Evolutionary conservation across 2,113 vertebrate species (phyloP), one percentile per base, ranked within the genome.

Genomic region (Semnornis frantzii): DNA sequence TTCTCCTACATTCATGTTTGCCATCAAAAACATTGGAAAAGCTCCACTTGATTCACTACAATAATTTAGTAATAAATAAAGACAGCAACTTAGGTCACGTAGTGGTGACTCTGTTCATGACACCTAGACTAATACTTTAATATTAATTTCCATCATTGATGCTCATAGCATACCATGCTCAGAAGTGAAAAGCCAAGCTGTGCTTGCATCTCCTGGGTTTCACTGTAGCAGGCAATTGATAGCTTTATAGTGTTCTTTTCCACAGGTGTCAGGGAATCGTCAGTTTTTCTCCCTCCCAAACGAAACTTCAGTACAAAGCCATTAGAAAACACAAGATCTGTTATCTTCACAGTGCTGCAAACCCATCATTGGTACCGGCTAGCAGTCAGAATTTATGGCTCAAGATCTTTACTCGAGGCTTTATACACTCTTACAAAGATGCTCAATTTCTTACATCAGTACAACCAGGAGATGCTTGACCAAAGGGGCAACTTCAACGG

Each of bases 41-140:
- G 27, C 13, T 76, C 37, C 30, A 65, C 6, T 14, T n/a, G 39
- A 65, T 6, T 55, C 63, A 59, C 25, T 55, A 14, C 12, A 57
- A n/a, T 15, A 70, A 42, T 54, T 75, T n/a, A 28, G 23, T 10
- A 58, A 34, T 7, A 82, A 76, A 78, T 34, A 42, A 66, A 78
- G 25, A 31, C 6, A 48, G 6, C 6, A 42, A 39, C 3, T 73
- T 39, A 31, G 0, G 9, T 58, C 50, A 62, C 10, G 3, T 1
- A 14, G 15, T 3, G 57, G 28, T 57, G 21, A 84, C 54, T n/a
- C 19, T 57, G 13, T 18, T 78, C 33, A 8, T 39, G 85, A 58
- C 2, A 34, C 20, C 50, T 39, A 70, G 10, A 59, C 12, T 15
- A 74, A 70, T 14, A 58, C 54, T 84, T 79, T 23, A 58, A 25